Evolutionary conservation across 2,888 invertebrate genomes (phyloP).

Genomic region (Harpalus rubripes): DNA sequence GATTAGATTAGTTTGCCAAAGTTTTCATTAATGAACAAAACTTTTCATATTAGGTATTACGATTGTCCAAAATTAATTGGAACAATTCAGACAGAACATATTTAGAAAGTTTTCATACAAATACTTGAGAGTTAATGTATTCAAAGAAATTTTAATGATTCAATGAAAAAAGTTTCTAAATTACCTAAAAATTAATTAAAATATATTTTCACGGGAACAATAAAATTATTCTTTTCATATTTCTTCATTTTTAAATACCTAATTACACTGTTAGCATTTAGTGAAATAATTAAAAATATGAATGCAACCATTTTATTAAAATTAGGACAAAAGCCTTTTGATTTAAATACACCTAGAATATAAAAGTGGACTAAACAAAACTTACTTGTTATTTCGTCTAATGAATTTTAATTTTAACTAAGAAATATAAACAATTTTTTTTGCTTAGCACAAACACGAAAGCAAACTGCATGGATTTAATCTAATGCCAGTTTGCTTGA

Average conservation of each 20-base stretch:
- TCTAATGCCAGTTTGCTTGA: no score
- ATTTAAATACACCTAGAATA: neutral
- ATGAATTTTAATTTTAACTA: no score
- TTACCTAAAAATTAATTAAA: conserved; percentile 18
- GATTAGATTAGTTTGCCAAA: neutral
- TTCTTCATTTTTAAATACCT: neutral
- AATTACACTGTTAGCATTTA: neutral
- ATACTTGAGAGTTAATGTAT: neutral
- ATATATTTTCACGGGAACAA: neutral
- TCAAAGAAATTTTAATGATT: neutral
- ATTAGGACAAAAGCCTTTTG: neutral
- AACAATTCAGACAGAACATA: no score
- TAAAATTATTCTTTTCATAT: neutral
- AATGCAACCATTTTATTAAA: neutral
- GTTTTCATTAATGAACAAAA: conserved; percentile 19
- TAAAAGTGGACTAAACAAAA: neutral
- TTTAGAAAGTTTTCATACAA: neutral
- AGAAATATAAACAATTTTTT: no score
- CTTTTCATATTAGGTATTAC: neutral
- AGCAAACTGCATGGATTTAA: no score
- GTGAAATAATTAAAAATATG: neutral
- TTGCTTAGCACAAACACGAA: no score
- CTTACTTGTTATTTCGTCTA: neutral
- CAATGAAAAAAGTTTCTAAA: neutral
- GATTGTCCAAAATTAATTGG: no score